Percentiles rank a stretch among this genome's conserved stretches.
Evolutionary conservation across 2,888 invertebrate species (phyloP).

Genomic region (Nomada hirtipes): DNA sequence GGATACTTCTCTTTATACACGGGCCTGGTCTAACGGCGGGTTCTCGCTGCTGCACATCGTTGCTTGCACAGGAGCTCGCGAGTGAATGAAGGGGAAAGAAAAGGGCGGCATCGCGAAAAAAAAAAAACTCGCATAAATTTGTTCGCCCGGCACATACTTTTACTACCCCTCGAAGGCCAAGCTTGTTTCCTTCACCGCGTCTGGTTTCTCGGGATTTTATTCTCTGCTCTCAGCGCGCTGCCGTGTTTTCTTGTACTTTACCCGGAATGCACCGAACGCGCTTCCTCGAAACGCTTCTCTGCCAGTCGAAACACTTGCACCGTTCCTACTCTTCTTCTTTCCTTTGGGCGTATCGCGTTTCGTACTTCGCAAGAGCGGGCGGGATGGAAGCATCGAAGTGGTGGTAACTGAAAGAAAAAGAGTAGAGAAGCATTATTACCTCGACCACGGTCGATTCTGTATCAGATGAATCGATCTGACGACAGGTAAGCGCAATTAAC

Average conservation of each 20-base stretch:
- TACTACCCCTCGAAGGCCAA: slow-evolving; percentile 35
- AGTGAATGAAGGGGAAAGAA: slow-evolving; percentile 16
- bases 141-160: slow-evolving; percentile 46
- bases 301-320: background rate
- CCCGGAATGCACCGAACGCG: background rate
- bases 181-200: background rate
- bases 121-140: slow-evolving; percentile 58
- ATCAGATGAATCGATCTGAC: slow-evolving; percentile 7
- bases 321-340: background rate
- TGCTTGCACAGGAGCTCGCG: slow-evolving; percentile 39
- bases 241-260: background rate
- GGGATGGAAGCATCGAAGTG: background rate
- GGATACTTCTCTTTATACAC: slow-evolving; percentile 60
- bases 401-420: background rate
- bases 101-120: slow-evolving; percentile 47
- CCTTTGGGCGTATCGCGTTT: background rate
- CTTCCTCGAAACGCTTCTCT: slow-evolving; percentile 5
- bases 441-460: background rate
- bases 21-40: slow-evolving; percentile 55
- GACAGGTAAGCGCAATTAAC: slow-evolving; percentile 24
- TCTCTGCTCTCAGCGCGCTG: slow-evolving; percentile 2
- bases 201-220: slow-evolving; percentile 27
- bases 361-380: background rate
- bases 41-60: slow-evolving; percentile 42
- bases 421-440: background rate